Percentiles rank a stretch among this genome's conserved stretches.
phyloP scores from a whole-genome alignment of 2,888 invertebrate species.

The Diploptera punctata region DNA sequence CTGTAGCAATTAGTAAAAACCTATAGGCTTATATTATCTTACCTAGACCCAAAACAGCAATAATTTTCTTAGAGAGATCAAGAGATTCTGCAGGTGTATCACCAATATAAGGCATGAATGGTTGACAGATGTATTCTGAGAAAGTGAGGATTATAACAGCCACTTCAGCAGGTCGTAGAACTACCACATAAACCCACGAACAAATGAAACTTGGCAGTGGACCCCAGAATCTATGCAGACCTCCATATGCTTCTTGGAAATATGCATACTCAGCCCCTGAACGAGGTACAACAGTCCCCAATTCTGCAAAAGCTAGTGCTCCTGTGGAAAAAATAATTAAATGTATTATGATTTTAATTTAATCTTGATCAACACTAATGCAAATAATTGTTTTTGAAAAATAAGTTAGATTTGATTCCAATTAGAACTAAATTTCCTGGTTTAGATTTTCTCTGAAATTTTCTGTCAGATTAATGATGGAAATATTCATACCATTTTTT shows the following conservation, averaged over 20 bases:
- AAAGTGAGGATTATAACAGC: conserved; percentile 79
- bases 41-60: conserved; percentile 70
- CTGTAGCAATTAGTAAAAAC: too few relatives aligned
- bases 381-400: too few relatives aligned
- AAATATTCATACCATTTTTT: too few relatives aligned
- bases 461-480: too few relatives aligned
- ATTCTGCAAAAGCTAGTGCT: conserved; percentile 80
- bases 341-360: too few relatives aligned
- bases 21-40: too few relatives aligned
- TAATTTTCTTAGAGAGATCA: conserved; percentile 62
- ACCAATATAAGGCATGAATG: conserved; percentile 61
- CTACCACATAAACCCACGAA: conserved; percentile 78
- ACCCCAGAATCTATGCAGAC: conserved; percentile 71
- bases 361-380: too few relatives aligned
- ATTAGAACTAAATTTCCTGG: too few relatives aligned
- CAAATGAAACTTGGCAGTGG: conserved; percentile 76
- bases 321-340: conserved; percentile 57
- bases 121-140: conserved; percentile 75
- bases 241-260: conserved; percentile 74
- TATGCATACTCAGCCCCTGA: conserved; percentile 86
- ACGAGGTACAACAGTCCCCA: conserved; percentile 77
- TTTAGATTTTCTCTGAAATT: too few relatives aligned
- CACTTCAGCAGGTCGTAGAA: conserved; percentile 78
- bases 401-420: too few relatives aligned
- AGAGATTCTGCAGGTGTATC: conserved; percentile 55